Evolutionary conservation across 2,797 vertebrate genomes (phyloP).

Genomic region (Gallinago nigripennis): DNA sequence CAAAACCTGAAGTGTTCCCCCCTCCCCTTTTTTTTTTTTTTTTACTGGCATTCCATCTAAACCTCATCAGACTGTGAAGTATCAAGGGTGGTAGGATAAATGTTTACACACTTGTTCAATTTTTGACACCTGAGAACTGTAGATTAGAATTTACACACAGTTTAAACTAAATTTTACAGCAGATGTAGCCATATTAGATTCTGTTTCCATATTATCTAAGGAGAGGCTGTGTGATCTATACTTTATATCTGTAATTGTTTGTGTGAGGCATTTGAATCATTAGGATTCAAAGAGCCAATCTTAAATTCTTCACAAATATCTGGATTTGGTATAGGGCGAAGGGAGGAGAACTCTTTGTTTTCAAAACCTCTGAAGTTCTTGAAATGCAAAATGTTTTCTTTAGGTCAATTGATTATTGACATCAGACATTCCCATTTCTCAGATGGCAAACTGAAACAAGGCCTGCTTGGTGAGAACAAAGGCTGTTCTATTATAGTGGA

Average conservation of each 20-base stretch:
- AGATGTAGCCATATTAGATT: neutral
- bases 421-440: conserved; percentile 65
- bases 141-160: neutral
- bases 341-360: neutral
- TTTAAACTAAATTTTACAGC: neutral
- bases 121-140: neutral
- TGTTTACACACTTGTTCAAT: fast-evolving
- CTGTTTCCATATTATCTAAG: neutral
- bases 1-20: neutral
- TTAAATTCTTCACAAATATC: neutral
- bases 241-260: neutral
- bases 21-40: neutral
- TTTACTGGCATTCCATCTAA: neutral
- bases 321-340: neutral
- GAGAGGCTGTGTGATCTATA: neutral
- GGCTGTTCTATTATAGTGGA: conserved; percentile 79
- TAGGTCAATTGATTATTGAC: conserved; percentile 82
- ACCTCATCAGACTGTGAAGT: neutral
- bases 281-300: neutral
- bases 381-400: conserved; percentile 47
- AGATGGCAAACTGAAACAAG: conserved; percentile 69
- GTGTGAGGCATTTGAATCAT: neutral
- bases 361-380: conserved; percentile 26
- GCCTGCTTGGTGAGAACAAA: conserved; percentile 78
- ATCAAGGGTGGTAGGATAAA: neutral